These are phyloP conservation scores for Catharus bicknelli DNA, from an alignment of 2,113 vertebrate genomes.

Conservation along the genomic window DNA sequence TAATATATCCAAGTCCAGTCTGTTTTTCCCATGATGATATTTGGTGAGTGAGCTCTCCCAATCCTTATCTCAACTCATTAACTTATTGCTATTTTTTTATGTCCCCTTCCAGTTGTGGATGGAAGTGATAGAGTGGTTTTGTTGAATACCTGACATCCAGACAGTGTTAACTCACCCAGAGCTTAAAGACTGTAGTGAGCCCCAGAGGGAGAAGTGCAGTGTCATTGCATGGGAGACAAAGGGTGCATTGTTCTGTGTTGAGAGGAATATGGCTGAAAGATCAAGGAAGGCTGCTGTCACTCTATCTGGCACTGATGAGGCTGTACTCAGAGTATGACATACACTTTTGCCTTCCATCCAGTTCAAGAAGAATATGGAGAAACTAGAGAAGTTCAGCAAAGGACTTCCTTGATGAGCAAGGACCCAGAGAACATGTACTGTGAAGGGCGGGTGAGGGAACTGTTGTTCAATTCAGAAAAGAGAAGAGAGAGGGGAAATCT, in stretches of 20 bases:
- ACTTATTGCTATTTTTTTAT: neutral
- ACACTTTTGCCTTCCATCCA: neutral
- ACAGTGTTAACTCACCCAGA: neutral
- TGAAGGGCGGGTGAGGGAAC: neutral
- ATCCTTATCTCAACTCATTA: neutral
- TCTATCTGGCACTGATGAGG: neutral
- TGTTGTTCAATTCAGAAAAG: neutral
- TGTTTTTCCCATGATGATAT: fast-evolving
- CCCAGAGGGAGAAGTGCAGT: neutral
- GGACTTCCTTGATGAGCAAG: neutral
- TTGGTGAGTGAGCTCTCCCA: neutral
- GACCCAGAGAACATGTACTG: neutral
- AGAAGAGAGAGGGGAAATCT: neutral
- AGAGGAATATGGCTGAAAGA: neutral
- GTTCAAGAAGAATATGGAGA: neutral
- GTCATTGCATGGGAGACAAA: neutral
- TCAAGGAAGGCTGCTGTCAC: neutral
- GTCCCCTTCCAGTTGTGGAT: neutral
- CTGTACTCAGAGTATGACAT: neutral
- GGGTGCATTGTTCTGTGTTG: fast-evolving
- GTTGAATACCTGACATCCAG: neutral
- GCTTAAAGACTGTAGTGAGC: neutral
- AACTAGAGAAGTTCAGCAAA: neutral
- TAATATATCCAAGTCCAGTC: neutral
- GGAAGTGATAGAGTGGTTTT: neutral